Conservation (phyloP, 2,113 vertebrate genomes). For the Sprattus sprattus region DNA sequence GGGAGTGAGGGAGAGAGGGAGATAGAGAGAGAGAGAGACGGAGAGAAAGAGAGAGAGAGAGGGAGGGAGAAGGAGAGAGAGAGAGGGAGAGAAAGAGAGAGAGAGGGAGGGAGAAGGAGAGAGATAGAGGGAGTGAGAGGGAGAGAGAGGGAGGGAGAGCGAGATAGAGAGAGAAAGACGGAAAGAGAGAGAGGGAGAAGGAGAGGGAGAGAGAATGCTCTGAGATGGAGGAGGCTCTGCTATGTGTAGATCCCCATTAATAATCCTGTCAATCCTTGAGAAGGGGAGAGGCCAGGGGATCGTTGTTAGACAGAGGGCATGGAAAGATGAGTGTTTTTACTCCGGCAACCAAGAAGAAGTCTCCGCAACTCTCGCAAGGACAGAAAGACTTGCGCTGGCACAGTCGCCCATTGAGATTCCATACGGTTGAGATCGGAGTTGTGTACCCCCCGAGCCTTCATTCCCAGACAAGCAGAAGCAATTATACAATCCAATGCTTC, state of each 20-base stretch:
- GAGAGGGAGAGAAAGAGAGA: no score
- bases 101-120: no score
- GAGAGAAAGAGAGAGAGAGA: no score
- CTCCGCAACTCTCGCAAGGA: neutral
- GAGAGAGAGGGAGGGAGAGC: no score
- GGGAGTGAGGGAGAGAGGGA: no score
- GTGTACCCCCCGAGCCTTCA: constrained; percentile 15
- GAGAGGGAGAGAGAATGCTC: neutral
- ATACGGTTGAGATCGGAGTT: neutral
- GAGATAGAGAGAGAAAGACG: neutral
- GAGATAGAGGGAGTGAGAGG: no score
- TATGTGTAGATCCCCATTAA: constrained; percentile 1
- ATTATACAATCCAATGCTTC: constrained; percentile 32
- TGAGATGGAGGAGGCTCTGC: neutral
- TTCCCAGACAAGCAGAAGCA: constrained; percentile 32
- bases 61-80: no score
- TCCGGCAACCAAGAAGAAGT: neutral
- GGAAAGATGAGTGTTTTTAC: neutral
- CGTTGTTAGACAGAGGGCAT: neutral
- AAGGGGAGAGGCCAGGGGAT: neutral
- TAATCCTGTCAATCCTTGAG: constrained; percentile 11
- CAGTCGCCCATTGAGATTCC: neutral
- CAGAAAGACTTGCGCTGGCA: neutral
- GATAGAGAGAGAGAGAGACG: no score
- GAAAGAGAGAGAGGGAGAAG: neutral